Base-by-base conservation (phyloP, 2,113 vertebrate genomes). In the Alaudala cheleensis region DNA sequence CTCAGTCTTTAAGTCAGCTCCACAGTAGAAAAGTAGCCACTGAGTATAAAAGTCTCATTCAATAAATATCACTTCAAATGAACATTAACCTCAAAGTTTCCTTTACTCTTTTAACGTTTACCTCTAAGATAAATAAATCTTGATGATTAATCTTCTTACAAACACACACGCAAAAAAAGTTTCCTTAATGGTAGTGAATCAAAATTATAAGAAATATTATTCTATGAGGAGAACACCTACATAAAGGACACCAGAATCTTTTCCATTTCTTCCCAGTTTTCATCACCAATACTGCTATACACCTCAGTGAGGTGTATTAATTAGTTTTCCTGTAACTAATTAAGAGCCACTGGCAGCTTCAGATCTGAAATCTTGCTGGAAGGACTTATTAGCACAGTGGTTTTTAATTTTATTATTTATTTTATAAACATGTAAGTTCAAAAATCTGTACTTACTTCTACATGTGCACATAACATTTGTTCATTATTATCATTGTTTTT, bases 371-470 rank as follows among this genome's bases (percentile, higher is more conserved):
- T 40, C 11, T 39, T 67, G 65, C 24, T 81, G 23, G 17, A 70
- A 22, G 4, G 33, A 81, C 13, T 64, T 82, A 88, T 34, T 11
- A 53, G 23, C 6, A 62, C 0, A 70, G 7, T 24, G n/a, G 2
- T 39, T 72, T 65, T 5, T 5, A 6, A 93, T 40, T 71, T 85
- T 31, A 23, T 15, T 5, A 53, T 70, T 65, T 85, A 29, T 69
- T 88, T 79, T 69, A 66, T 61, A 87, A 79, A 86, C 40, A 54
- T 1, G 0, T 3, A 77, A 88, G 8, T 40, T 18, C 20, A 87
- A 84, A 96, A 94, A 54, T 31, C 33, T 57, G 34, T 93, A 97
- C 98, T 98, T 90, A 98, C 98, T 97, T 97, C 98, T 84, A 64
- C 29, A 34, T 73, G 87, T 54, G 87, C 66, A 90, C 89, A 47